These are phyloP conservation scores for Ptychodera flava DNA, from an alignment of 35 echinoderm and acorn worm genomes.

Conservation along the genomic window DNA sequence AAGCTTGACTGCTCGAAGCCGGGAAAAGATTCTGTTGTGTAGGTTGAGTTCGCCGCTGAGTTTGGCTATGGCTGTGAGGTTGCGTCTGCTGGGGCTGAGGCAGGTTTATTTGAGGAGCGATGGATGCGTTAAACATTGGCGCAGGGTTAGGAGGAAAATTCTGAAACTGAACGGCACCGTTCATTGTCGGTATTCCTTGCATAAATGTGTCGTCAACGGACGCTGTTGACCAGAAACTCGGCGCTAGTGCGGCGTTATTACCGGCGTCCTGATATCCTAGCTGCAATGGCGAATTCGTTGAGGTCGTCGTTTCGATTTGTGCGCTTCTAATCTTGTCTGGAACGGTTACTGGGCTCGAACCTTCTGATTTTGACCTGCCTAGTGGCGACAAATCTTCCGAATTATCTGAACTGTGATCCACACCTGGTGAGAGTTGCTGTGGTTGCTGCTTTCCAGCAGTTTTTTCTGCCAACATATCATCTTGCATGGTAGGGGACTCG, in stretches of 20 bases:
- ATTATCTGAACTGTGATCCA: constrained; percentile 77
- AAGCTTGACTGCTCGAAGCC: constrained; percentile 60
- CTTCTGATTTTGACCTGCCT: constrained; percentile 83
- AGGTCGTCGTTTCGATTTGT: constrained; percentile 32
- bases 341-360: constrained; percentile 86
- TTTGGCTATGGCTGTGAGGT: constrained; percentile 21
- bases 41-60: constrained; percentile 69
- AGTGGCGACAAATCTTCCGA: constrained; percentile 78
- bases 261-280: constrained; percentile 42
- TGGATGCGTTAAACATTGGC: constrained; percentile 66
- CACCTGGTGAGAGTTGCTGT: constrained; percentile 89
- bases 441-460: constrained; percentile 90
- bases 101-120: constrained; percentile 47
- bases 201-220: constrained; percentile 80
- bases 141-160: constrained; percentile 93
- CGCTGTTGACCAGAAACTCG: constrained; percentile 86
- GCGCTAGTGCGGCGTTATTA: constrained; percentile 62
- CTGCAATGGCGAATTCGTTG: constrained; percentile 42
- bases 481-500: constrained; percentile 89
- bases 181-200: constrained; percentile 88
- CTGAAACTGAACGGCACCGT: constrained; percentile 92
- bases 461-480: constrained; percentile 97
- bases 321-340: constrained; percentile 65
- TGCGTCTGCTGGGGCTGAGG: constrained; percentile 22
- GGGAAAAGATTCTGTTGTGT: constrained; percentile 77